phyloP scores from a whole-genome alignment of 2,797 vertebrate genomes.

The Perodicticus potto region DNA sequence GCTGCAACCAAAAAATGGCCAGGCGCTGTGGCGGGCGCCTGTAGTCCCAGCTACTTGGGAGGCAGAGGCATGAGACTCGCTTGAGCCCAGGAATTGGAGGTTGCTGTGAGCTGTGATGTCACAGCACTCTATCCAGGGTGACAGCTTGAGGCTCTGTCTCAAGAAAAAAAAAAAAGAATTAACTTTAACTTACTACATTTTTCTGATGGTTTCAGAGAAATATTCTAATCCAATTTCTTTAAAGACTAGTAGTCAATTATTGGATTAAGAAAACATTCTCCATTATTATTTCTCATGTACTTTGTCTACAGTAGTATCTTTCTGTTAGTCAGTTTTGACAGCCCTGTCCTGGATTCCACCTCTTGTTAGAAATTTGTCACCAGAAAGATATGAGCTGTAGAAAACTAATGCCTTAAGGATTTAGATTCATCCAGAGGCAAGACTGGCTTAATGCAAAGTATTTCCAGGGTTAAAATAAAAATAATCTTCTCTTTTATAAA shows the following conservation, averaged over 20 bases:
- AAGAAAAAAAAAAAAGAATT: too few species aligned
- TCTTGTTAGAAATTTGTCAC: conserved; percentile 29
- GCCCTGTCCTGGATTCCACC: neutral
- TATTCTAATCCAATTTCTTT: conserved; percentile 1
- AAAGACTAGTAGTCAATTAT: conserved; percentile 15
- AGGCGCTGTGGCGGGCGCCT: too few species aligned
- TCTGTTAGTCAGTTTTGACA: conserved; percentile 41
- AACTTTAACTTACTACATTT: neutral
- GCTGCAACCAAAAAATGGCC: too few species aligned
- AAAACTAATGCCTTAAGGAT: neutral
- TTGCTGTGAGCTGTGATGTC: too few species aligned
- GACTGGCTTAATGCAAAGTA: neutral
- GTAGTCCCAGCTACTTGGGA: too few species aligned
- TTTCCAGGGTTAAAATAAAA: conserved; percentile 58
- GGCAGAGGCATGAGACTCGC: too few species aligned
- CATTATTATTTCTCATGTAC: conserved; percentile 12
- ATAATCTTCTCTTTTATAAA: neutral
- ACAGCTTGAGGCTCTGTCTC: too few species aligned
- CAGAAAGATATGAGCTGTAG: neutral
- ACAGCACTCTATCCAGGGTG: too few species aligned
- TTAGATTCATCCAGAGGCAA: conserved; percentile 16
- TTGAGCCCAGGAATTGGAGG: too few species aligned
- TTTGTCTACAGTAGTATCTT: conserved; percentile 14
- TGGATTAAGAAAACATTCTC: conserved; percentile 20
- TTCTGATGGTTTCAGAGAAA: conserved; percentile 40